Conservation (phyloP, 2,888 invertebrate species). For the Hydropsyche betteni region DNA sequence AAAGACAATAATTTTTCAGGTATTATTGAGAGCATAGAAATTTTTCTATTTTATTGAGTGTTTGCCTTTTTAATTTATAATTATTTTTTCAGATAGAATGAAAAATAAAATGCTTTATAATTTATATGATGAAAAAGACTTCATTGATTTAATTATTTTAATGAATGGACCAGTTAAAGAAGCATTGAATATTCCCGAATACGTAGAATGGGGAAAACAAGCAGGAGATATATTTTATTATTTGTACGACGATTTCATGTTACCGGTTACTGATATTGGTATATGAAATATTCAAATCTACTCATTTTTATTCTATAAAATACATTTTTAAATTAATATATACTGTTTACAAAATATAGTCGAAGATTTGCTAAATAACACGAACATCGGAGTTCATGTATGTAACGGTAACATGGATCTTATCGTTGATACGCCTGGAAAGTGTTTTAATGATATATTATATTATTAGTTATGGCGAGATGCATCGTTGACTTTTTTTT, state of each 20-base stretch:
- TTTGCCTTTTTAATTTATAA: background rate
- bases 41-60: background rate
- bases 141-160: slow-evolving; percentile 55
- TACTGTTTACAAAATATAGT: slow-evolving; percentile 54
- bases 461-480: too few relatives aligned
- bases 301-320: too few relatives aligned
- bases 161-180: slow-evolving; percentile 79
- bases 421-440: slow-evolving; percentile 84
- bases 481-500: too few relatives aligned
- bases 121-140: background rate
- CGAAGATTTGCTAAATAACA: slow-evolving; percentile 73
- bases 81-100: slow-evolving; percentile 56
- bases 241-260: slow-evolving; percentile 79
- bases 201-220: slow-evolving; percentile 74
- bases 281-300: slow-evolving; percentile 42
- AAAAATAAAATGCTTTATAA: slow-evolving; percentile 54
- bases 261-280: slow-evolving; percentile 75
- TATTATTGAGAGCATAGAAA: too few relatives aligned
- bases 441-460: background rate
- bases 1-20: slow-evolving; percentile 8
- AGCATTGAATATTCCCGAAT: slow-evolving; percentile 71
- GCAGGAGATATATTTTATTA: slow-evolving; percentile 68
- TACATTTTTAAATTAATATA: too few relatives aligned
- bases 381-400: slow-evolving; percentile 73
- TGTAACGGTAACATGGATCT: slow-evolving; percentile 85